Conservation (phyloP, 2,888 invertebrate species). For the Panzeria rudis region DNA sequence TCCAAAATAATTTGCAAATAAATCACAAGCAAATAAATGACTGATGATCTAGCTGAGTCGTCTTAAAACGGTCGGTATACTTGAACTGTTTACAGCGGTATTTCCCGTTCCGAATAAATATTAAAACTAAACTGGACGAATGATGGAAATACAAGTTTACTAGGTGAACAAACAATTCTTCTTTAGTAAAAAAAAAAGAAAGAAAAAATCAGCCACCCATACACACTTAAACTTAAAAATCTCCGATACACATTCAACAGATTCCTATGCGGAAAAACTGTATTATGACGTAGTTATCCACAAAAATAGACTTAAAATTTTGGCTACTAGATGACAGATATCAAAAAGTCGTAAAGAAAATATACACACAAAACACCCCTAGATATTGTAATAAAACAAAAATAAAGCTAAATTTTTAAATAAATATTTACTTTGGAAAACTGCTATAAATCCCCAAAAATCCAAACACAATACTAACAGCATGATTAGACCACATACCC, state of each 20-base stretch:
- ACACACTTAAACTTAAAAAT: slow-evolving; percentile 30
- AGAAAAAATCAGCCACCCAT: slow-evolving; percentile 27
- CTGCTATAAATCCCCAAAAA: slow-evolving; percentile 77
- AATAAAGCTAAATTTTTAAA: slow-evolving; percentile 3
- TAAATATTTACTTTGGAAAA: slow-evolving; percentile 77
- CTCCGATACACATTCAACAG: slow-evolving; percentile 13
- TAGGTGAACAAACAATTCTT: slow-evolving; percentile 63
- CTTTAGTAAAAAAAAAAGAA: slow-evolving; percentile 14
- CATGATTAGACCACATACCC: slow-evolving; percentile 50
- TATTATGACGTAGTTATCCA: slow-evolving; percentile 64
- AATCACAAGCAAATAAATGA: slow-evolving; percentile 47
- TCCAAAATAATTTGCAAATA: slow-evolving; percentile 13
- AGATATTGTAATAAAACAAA: not conserved
- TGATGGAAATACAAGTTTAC: slow-evolving; percentile 75
- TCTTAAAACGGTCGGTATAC: slow-evolving; percentile 5
- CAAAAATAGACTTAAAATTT: slow-evolving; percentile 21
- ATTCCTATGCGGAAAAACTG: slow-evolving; percentile 19
- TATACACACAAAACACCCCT: slow-evolving; percentile 9
- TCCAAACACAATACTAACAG: slow-evolving; percentile 41
- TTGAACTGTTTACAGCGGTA: slow-evolving; percentile 29
- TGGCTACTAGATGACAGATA: slow-evolving; percentile 40
- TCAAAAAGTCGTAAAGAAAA: slow-evolving; percentile 41
- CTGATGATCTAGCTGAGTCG: not conserved
- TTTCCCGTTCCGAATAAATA: slow-evolving; percentile 79
- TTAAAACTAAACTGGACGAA: slow-evolving; percentile 79